Evolutionary conservation across 2,888 invertebrate genomes (phyloP), one percentile per base, ranked within the genome.

Genomic region (Spodoptera littoralis): DNA sequence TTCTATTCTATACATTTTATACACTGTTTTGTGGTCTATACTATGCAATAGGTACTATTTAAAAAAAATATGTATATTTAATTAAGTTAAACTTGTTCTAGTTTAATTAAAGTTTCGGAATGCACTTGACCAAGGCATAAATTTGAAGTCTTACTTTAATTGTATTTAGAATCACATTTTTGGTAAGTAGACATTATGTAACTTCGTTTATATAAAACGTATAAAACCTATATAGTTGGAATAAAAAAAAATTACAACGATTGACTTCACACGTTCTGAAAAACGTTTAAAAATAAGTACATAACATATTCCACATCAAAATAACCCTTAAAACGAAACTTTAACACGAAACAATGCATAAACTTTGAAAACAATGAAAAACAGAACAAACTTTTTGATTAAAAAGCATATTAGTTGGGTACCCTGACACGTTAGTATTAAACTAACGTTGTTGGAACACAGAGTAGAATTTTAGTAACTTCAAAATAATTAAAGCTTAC

Each of bases 401-500:
- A 64, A 63, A 65, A 63, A 67, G 41, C 53, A 58, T 75, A 60
- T 65, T 60, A 76, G 48, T 67, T 65, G 11, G 42, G 36, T 45
- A 42, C 61, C 11, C 53, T 55, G 60, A 66, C 60, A 60, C 49
- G 55, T 54, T 18, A n/a, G 59, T 52, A 60, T 51, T 49, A 49
- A 76, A 72, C 73, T 61, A 69, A 51, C 55, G 66, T 68, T 71
- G 71, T 63, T 54, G 53, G 58, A 63, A 67, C 65, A 60, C 60
- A 61, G 58, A 73, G 68, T 50, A 70, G 69, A 56, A 71, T 79
- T 77, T 76, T 79, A 79, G 80, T 81, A 80, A 80, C 79, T 84
- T 80, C 70, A 80, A 81, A 80, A 81, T 84, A 72, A 81, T 84
- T 78, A 81, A 79, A 77, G 72, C 76, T 77, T 73, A 67, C 66